A percentile compares a stretch with the other conserved stretches of the same genome.
These are phyloP conservation scores for Cephus spinipes DNA, from an alignment of 2,888 invertebrate species.

Conservation along the genomic window DNA sequence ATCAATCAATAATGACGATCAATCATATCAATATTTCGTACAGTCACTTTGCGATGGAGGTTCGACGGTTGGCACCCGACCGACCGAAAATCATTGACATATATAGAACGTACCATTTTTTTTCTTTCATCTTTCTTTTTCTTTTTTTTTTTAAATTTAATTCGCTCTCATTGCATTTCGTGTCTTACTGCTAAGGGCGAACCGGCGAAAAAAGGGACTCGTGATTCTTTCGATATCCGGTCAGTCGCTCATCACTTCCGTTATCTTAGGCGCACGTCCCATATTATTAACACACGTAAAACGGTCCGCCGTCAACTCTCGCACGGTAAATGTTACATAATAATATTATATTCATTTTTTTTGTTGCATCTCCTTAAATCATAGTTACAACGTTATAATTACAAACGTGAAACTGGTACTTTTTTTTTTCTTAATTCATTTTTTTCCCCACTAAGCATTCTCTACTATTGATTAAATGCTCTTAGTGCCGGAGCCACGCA, in stretches of 20 bases:
- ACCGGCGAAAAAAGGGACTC: neutral
- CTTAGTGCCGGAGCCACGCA: constrained; percentile 52
- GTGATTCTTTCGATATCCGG: neutral
- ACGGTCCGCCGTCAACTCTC: constrained; percentile 5
- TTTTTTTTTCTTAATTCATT: constrained; percentile 34
- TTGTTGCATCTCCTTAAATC: constrained; percentile 37
- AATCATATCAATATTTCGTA: constrained; percentile 43
- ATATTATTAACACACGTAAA: constrained; percentile 30
- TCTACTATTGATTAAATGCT: constrained; percentile 64
- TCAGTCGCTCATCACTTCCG: constrained; percentile 5
- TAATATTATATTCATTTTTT: constrained; percentile 47
- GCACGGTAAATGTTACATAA: constrained; percentile 47
- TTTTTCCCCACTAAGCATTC: constrained; percentile 50
- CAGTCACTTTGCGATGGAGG: constrained; percentile 44
- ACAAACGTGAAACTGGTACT: constrained; percentile 49
- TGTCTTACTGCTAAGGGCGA: neutral
- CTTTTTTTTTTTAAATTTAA: neutral
- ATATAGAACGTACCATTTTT: constrained; percentile 42
- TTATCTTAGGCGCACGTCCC: constrained; percentile 24
- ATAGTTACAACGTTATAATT: constrained; percentile 47
- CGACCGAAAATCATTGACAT: constrained; percentile 44
- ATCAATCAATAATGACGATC: neutral
- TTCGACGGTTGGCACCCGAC: constrained; percentile 45
- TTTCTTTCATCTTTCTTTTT: constrained; percentile 17
- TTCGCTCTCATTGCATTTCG: neutral